A percentile compares a stretch with the other conserved stretches of the same genome.
Conservation (phyloP, 2,113 vertebrate species). For the Dipodomys stephensi region DNA sequence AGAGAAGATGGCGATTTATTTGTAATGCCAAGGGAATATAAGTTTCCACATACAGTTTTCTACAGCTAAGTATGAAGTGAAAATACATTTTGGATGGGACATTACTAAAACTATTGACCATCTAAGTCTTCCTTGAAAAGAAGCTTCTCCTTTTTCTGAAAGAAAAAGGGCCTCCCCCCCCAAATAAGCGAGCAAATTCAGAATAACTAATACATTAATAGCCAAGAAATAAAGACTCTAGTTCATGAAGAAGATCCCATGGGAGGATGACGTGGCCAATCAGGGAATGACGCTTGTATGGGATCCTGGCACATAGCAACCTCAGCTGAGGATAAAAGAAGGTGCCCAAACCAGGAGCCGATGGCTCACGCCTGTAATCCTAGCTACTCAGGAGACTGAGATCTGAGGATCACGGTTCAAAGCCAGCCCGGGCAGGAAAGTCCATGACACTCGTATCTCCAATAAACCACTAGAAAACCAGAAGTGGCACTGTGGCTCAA, state of each 20-base stretch:
- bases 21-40: neutral
- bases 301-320: neutral
- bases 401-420: too few species aligned
- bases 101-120: neutral
- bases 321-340: neutral
- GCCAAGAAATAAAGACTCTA: neutral
- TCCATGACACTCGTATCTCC: too few species aligned
- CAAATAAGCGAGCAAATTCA: neutral
- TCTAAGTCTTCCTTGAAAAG: neutral
- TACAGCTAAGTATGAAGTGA: neutral
- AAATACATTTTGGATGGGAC: neutral
- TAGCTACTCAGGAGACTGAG: too few species aligned
- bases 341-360: too few species aligned
- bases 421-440: too few species aligned
- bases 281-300: too few species aligned
- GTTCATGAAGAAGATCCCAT: accelerated
- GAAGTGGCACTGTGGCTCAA: too few species aligned
- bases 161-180: neutral
- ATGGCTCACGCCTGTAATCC: too few species aligned
- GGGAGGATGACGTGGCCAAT: neutral
- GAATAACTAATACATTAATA: neutral
- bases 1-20: neutral
- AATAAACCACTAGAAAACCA: too few species aligned
- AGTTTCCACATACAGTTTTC: neutral
- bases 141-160: neutral